These are phyloP conservation scores for Sebastiscus albofasciatus DNA, from an alignment of 2,797 vertebrate genomes.

Conservation along the genomic window DNA sequence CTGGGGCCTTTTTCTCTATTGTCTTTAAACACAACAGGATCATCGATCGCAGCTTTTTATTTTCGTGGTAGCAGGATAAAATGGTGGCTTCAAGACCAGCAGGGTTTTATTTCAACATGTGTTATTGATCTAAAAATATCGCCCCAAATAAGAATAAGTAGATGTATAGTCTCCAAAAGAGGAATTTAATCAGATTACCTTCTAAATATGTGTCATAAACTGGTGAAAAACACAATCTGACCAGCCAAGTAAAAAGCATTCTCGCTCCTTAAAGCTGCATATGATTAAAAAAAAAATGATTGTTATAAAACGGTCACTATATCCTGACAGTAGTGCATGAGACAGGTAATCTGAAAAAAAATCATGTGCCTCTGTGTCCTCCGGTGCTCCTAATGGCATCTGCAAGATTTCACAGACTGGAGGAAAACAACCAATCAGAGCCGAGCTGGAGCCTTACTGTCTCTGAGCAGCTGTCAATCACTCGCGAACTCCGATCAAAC, in stretches of 20 bases:
- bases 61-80: not conserved
- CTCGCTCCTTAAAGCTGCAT: not conserved
- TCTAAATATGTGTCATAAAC: not conserved
- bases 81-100: not conserved
- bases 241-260: not conserved
- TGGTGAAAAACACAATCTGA: not conserved
- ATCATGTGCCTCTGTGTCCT: too few relatives aligned
- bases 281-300: too few relatives aligned
- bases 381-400: too few relatives aligned
- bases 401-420: too few relatives aligned
- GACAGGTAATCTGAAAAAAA: too few relatives aligned
- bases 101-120: not conserved
- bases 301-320: too few relatives aligned
- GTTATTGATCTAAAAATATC: not conserved
- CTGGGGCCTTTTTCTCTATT: not conserved
- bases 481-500: fast-evolving
- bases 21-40: conserved; percentile 25
- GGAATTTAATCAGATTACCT: not conserved
- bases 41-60: not conserved
- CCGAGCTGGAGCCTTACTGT: too few relatives aligned
- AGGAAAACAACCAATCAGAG: too few relatives aligned
- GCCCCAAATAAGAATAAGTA: not conserved
- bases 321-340: too few relatives aligned
- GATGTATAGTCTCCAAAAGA: not conserved
- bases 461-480: too few relatives aligned